These are phyloP conservation scores for Smutsia temminckii DNA, from an alignment of 2,797 vertebrate genomes.

Conservation along the genomic window DNA sequence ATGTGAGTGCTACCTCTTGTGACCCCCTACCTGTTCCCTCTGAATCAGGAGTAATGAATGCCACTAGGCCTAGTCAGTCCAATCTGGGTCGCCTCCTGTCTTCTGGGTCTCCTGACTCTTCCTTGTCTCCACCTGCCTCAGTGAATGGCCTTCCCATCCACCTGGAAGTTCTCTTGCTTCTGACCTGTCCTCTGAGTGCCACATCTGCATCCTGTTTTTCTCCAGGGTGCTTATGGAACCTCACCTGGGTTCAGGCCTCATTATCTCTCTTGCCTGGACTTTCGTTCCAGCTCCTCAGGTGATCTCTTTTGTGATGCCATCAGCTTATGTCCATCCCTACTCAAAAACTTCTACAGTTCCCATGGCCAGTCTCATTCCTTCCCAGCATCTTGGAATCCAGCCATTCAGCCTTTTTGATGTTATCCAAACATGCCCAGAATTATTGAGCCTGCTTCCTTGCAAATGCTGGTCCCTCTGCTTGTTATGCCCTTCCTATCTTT, in stretches of 20 bases:
- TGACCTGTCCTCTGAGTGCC: background rate
- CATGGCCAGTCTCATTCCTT: background rate
- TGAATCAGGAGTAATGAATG: background rate
- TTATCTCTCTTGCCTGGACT: background rate
- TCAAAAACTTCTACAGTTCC: background rate
- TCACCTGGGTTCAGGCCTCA: background rate
- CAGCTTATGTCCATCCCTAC: background rate
- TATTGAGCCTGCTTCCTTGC: background rate
- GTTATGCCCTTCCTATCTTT: background rate
- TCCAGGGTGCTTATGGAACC: background rate
- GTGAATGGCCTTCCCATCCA: background rate
- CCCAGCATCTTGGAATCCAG: background rate
- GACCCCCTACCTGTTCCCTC: background rate
- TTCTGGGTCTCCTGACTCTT: background rate
- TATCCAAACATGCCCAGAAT: background rate
- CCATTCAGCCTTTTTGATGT: background rate
- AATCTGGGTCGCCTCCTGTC: background rate
- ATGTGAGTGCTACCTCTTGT: background rate
- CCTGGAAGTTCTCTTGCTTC: background rate
- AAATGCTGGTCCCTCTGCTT: background rate
- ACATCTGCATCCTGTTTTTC: background rate
- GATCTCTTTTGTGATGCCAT: slow-evolving; percentile 19
- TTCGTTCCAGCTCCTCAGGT: background rate
- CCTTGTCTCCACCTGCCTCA: background rate
- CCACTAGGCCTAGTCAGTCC: background rate